Percentiles rank a stretch among this genome's conserved stretches.
These are phyloP conservation scores for Campoplex nolae DNA, from an alignment of 2,888 invertebrate genomes.

Conservation along the genomic window DNA sequence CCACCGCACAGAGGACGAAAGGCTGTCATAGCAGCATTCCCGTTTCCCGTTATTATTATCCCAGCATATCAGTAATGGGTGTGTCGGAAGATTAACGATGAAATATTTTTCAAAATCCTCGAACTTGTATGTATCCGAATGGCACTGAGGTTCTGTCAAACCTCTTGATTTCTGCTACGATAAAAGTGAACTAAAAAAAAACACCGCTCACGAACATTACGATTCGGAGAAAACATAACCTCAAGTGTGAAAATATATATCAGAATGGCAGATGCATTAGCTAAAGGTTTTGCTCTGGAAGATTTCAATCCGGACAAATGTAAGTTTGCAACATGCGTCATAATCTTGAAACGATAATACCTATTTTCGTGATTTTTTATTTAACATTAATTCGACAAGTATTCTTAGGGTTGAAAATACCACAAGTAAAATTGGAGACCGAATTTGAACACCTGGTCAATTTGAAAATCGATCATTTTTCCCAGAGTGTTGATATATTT, in stretches of 20 bases:
- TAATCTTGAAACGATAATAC: not conserved
- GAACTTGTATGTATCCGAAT: not conserved
- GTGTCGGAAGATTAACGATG: conserved; percentile 19
- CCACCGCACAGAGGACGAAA: not conserved
- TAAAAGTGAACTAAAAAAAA: not conserved
- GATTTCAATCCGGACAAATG: conserved; percentile 91
- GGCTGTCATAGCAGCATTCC: not conserved
- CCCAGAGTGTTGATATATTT: not conserved
- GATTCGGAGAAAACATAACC: conserved; percentile 34
- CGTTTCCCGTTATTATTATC: conserved; percentile 16
- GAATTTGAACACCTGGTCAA: not conserved
- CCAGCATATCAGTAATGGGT: conserved; percentile 30
- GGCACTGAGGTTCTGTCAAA: conserved; percentile 9
- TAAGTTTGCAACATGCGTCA: conserved; percentile 70
- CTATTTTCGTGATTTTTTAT: not conserved
- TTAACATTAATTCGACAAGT: not conserved
- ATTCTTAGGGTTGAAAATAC: not conserved
- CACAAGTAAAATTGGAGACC: not conserved
- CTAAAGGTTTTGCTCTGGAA: conserved; percentile 87
- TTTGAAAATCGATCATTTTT: not conserved
- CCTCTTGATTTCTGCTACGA: not conserved
- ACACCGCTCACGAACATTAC: not conserved
- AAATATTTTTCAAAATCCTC: not conserved
- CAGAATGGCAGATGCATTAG: conserved; percentile 87
- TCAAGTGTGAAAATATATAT: conserved; percentile 16